Conservation (phyloP, 2,888 invertebrate genomes). For the Orthonevra nobilis region DNA sequence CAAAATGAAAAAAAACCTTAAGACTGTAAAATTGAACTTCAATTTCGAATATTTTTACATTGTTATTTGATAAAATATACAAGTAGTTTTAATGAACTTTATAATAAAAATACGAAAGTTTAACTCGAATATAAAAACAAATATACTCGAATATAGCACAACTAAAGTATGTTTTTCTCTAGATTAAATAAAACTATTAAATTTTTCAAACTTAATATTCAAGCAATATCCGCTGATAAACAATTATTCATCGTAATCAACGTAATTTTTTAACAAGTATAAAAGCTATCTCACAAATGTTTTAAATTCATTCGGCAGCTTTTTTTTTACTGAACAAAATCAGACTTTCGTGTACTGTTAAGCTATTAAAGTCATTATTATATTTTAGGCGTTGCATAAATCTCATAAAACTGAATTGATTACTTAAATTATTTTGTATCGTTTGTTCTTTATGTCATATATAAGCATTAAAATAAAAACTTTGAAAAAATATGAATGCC, state of each 20-base stretch:
- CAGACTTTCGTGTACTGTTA: constrained; percentile 1
- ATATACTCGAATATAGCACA: constrained; percentile 59
- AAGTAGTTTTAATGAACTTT: background rate
- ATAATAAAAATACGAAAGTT: constrained; percentile 8
- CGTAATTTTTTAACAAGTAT: background rate
- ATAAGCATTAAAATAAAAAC: background rate
- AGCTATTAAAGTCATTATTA: constrained; percentile 42
- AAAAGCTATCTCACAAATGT: background rate
- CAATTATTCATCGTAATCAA: background rate
- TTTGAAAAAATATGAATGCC: no score
- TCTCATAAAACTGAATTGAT: constrained; percentile 23
- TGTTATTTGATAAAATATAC: constrained; percentile 34
- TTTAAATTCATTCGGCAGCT: constrained; percentile 11
- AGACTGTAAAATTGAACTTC: constrained; percentile 50
- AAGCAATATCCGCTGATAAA: no score
- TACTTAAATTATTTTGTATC: constrained; percentile 43
- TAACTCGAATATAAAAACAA: constrained; percentile 32
- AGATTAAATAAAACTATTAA: constrained; percentile 18
- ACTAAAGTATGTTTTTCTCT: constrained; percentile 24
- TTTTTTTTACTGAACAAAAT: background rate
- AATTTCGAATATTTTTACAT: constrained; percentile 54
- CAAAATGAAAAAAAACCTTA: constrained; percentile 19
- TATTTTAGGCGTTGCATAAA: constrained; percentile 36
- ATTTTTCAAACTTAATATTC: background rate
- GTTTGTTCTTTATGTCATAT: constrained; percentile 18